phyloP scores from a whole-genome alignment of 2,888 invertebrate genomes.

The Drosophila anomelani region DNA sequence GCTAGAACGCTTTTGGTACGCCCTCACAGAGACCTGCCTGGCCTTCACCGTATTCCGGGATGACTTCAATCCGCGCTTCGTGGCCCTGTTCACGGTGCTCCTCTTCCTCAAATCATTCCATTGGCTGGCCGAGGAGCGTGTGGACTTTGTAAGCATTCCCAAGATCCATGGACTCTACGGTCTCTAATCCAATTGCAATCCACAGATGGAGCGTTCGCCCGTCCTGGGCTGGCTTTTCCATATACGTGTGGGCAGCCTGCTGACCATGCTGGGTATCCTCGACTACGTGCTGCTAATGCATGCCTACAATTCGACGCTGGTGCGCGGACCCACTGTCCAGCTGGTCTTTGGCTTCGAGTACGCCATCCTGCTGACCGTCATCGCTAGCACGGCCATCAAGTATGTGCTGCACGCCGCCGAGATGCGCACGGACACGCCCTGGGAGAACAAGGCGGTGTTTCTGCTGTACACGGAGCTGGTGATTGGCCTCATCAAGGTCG shows the following conservation, averaged over 20 bases:
- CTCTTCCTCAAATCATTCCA: slow-evolving; percentile 99
- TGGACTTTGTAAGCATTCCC: slow-evolving; percentile 96
- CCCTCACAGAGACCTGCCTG: slow-evolving; percentile 99
- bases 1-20: slow-evolving; percentile 99
- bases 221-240: slow-evolving; percentile 98
- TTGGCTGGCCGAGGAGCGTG: slow-evolving; percentile 99
- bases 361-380: slow-evolving; percentile 97
- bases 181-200: no score
- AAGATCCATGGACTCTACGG: slow-evolving; percentile 63
- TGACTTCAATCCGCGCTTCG: slow-evolving; percentile 99
- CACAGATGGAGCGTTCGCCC: slow-evolving; percentile 99
- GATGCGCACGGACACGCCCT: slow-evolving; percentile 93
- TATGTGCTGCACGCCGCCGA: slow-evolving; percentile 94
- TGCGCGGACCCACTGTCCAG: slow-evolving; percentile 98
- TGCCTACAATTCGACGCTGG: slow-evolving; percentile 96
- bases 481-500: slow-evolving; percentile 93
- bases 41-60: slow-evolving; percentile 99
- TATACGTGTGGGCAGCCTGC: slow-evolving; percentile 93
- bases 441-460: slow-evolving; percentile 99
- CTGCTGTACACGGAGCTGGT: slow-evolving; percentile 97
- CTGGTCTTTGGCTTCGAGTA: slow-evolving; percentile 99
- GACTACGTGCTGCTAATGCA: slow-evolving; percentile 96
- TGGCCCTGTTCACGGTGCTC: slow-evolving; percentile 97
- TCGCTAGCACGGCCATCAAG: slow-evolving; percentile 96
- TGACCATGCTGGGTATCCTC: slow-evolving; percentile 91